Percentiles rank a stretch among this genome's conserved stretches.
These are phyloP conservation scores for Cantharis nigra DNA, from an alignment of 2,888 invertebrate genomes.

Conservation along the genomic window DNA sequence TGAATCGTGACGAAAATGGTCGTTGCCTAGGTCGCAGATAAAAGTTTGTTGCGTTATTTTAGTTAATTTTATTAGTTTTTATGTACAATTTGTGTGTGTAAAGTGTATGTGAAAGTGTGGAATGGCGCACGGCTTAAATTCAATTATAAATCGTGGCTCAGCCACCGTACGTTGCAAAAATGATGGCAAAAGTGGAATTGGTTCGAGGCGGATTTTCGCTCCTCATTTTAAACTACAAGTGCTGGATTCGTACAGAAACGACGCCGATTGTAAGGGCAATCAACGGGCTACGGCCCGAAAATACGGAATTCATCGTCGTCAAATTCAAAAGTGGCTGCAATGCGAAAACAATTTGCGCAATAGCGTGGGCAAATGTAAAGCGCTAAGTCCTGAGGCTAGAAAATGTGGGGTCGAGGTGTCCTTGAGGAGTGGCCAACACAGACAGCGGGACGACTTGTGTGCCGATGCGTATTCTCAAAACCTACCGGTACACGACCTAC, in stretches of 20 bases:
- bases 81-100: constrained; percentile 34
- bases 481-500: constrained; percentile 11
- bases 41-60: constrained; percentile 48
- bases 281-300: constrained; percentile 89
- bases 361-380: constrained; percentile 63
- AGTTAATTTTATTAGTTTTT: constrained; percentile 45
- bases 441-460: constrained; percentile 54
- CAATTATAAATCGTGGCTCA: constrained; percentile 57
- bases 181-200: constrained; percentile 62
- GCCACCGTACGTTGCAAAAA: constrained; percentile 54
- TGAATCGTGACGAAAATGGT: constrained; percentile 59
- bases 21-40: constrained; percentile 62
- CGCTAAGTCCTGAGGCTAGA: constrained; percentile 36
- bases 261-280: constrained; percentile 86
- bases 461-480: constrained; percentile 28
- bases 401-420: constrained; percentile 46
- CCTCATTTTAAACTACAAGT: constrained; percentile 89
- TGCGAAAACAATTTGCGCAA: constrained; percentile 79
- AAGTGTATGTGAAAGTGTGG: constrained; percentile 37
- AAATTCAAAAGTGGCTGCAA: constrained; percentile 92
- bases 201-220: constrained; percentile 85
- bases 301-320: constrained; percentile 86
- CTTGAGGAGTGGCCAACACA: constrained; percentile 47
- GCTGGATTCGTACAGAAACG: constrained; percentile 83
- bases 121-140: constrained; percentile 65